Evolutionary conservation across 2,888 invertebrate species (phyloP), one percentile per base, ranked within the genome.

Genomic region (Caenorhabditis sp.): DNA sequence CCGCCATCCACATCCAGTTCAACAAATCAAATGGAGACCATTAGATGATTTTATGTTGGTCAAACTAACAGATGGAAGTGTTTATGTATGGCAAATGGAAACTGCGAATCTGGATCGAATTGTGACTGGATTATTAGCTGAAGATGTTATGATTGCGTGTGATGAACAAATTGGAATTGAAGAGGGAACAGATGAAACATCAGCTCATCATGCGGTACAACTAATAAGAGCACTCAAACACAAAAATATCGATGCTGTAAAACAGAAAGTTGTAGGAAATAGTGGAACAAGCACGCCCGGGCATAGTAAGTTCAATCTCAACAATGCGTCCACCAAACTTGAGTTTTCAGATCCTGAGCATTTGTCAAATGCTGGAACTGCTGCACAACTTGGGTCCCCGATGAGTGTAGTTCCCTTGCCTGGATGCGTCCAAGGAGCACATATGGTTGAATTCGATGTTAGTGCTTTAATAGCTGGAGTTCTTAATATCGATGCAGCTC

Each of bases 61-160:
- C 21, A 95, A 95, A 0, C 96, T 96, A 89, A 94, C 95, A 8
- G 97, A 99, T 89, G 96, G 97, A 1, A 95, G 96, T 0, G 96
- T 97, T 1, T 97, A 96, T 89, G 95, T 99, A 0, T 99, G 99
- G 99, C 97, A 99, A 91, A 97, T 99, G 96, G 99, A 99, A 90
- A 99, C 97, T 91, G 96, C 96, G 0, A 95, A 97, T 88, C 90
- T 99, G 84, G 97, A 99, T 89, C 91, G 97, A 60, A 96, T 99
- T 12, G 90, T 97, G 0, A 95, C 96, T 88, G 97, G 95, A 58
- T 93, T 96, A 90, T 92, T 94, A 94, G 67, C 94, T 95, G 90
- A 84, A 50, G 84, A 99, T 88, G 95, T 99, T 4, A 89, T 99
- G 60, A 92, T 92, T 62, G 97, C 97, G 0, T 97, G 97, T 87